Base-by-base conservation (phyloP, 2,797 vertebrate genomes). In the Limnodromus scolopaceus region DNA sequence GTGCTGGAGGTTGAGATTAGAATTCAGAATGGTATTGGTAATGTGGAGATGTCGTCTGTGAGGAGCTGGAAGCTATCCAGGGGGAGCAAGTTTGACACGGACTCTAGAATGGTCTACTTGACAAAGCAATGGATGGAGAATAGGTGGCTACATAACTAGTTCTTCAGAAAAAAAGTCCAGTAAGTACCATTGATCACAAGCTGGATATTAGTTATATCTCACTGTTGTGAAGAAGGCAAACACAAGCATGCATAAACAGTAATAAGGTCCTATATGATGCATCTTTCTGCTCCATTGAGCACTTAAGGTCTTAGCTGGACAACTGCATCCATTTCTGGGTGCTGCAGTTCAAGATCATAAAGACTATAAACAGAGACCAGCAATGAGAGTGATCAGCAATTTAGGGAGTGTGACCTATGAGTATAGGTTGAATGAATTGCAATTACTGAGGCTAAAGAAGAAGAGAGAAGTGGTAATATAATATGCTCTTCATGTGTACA, bases 41-140 rank as follows among this genome's bases (percentile, higher is more conserved):
- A 57, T 1, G 3, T 77, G 32, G 55, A 76, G 36, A 63, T 0
- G 0, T 38, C 36, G 16, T 61, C 15, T 49, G 10, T 84, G 71
- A 92, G 39, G 55, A 85, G 30, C 58, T 65, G 43, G 39, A 69
- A 89, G n/a, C 38, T 54, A 3, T 66, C 87, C 12, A 25, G 7
- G 16, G 32, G 19, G 8, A 84, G 8, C 27, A 65, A 79, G 39
- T 84, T 76, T 72, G 46, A 54, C 1, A 10, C 34, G 13, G 5
- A 13, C 9, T 68, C 60, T 74, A 34, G 46, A 85, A 45, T 60
- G 41, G 46, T 60, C 28, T 61, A 1, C 30, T 74, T 58, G 16
- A 49, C 23, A 45, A 70, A 55, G 25, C 66, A 85, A 18, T 61
- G 22, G 30, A 30, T n/a, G 39, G 28, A 63, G 12, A 85, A 17